phyloP scores from a whole-genome alignment of 2,113 vertebrate genomes.

The Hydrolagus affinis region DNA sequence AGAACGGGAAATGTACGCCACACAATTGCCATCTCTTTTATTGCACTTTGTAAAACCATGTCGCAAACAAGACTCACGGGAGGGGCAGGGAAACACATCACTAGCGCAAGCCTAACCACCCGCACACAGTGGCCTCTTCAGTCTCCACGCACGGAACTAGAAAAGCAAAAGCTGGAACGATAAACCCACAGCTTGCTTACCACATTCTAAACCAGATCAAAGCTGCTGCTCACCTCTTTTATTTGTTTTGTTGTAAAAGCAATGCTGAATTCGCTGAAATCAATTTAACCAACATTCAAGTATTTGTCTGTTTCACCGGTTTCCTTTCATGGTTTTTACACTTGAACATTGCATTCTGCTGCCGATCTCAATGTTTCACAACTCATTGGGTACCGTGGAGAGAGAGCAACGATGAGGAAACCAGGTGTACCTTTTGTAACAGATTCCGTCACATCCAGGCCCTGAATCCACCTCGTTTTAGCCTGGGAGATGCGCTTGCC shows the following conservation, averaged over 20 bases:
- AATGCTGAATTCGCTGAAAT: background rate
- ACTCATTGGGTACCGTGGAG: background rate
- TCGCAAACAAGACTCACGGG: conserved; percentile 18
- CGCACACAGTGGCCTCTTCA: background rate
- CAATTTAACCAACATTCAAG: background rate
- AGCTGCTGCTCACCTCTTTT: background rate
- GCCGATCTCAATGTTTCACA: conserved; percentile 20
- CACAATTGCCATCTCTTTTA: conserved; percentile 18
- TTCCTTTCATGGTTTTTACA: background rate
- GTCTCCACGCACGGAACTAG: background rate
- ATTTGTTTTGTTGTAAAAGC: background rate
- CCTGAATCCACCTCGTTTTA: too few species aligned
- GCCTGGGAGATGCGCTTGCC: too few species aligned
- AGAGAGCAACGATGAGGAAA: background rate
- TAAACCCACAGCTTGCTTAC: background rate
- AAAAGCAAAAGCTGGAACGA: background rate
- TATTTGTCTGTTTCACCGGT: background rate
- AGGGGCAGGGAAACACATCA: background rate
- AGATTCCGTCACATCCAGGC: too few species aligned
- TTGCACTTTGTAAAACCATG: conserved; percentile 23
- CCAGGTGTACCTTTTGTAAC: too few species aligned
- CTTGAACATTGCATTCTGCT: conserved; percentile 11
- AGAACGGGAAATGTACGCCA: background rate
- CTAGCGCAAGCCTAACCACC: background rate
- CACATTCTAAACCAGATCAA: background rate